Base-by-base conservation (phyloP, 2,797 vertebrate species). In the Denticeps clupeoides region DNA sequence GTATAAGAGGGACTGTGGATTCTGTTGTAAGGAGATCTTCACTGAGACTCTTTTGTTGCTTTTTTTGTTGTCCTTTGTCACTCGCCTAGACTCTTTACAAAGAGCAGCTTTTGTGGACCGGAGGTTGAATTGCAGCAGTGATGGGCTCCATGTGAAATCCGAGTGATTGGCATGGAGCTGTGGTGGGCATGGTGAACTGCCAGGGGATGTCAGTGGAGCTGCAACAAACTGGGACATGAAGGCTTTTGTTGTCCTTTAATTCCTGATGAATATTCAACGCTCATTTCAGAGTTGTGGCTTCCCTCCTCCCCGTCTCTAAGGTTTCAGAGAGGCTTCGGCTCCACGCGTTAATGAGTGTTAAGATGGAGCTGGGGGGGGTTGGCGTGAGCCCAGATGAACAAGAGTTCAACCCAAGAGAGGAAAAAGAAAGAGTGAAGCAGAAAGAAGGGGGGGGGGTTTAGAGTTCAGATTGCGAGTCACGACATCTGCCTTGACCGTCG, bases 331-430 rank as follows among this genome's bases (percentile, higher is more conserved):
- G 12, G 12, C 7, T 4, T 32, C 29, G 15, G 12, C 12, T 15
- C 5, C 13, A 12, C 29, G 31, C 4, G 2, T 31, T 31, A 31
- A n/a, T 11, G 12, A 31, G 11, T 4, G n/a, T 32, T 7, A 29
- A 32, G 7, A 32, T 29, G n/a, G 31, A 5, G 28, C 11, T 6
- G 27, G 40, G 55, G 47, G 54, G 62, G 41, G 60, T 67, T 62
- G 65, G 60, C 60, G 51, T 9, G 18, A 13, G 8, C 21, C 51
- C 66, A 72, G 66, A 65, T 66, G 47, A 72, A 62, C 50, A 37
- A 51, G 25, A 58, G 56, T 44, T 24, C 45, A 67, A 59, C 22
- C 53, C 41, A 45, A 53, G 48, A 45, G 51, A 59, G 22, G 18
- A 18, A 12, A 40, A 44, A 64, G 46, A 33, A 19, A 40, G 62